These are phyloP conservation scores for Polydrusus tereticollis DNA, from an alignment of 2,888 invertebrate genomes.

Conservation along the genomic window DNA sequence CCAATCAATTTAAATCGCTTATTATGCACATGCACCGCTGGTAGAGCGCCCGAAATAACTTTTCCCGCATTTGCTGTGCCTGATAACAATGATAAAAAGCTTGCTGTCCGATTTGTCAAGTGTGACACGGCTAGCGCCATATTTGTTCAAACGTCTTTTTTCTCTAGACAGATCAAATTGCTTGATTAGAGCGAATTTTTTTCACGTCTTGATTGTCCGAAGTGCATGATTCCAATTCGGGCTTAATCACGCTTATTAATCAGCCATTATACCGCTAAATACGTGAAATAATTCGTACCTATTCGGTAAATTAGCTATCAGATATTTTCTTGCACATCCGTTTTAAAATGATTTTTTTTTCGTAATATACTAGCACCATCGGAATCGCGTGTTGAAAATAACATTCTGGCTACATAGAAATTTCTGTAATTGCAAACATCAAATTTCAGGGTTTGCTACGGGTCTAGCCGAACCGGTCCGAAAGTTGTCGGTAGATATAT, in stretches of 20 bases:
- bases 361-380: constrained; percentile 44
- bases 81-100: no score
- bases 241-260: constrained; percentile 34
- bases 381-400: constrained; percentile 46
- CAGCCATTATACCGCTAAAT: constrained; percentile 39
- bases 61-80: no score
- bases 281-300: constrained; percentile 37
- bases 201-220: neutral
- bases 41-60: no score
- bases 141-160: neutral
- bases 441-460: constrained; percentile 38
- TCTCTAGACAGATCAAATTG: constrained; percentile 6
- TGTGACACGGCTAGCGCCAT: neutral
- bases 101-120: no score
- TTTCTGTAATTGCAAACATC: constrained; percentile 48
- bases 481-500: no score
- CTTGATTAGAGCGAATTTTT: constrained; percentile 17
- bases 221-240: constrained; percentile 20
- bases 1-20: no score
- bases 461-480: constrained; percentile 18
- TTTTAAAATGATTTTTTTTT: constrained; percentile 29
- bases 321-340: constrained; percentile 33
- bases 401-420: constrained; percentile 46
- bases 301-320: constrained; percentile 32
- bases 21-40: no score